These are phyloP conservation scores for Addax nasomaculatus DNA, from an alignment of 2,113 vertebrate genomes.

Conservation along the genomic window DNA sequence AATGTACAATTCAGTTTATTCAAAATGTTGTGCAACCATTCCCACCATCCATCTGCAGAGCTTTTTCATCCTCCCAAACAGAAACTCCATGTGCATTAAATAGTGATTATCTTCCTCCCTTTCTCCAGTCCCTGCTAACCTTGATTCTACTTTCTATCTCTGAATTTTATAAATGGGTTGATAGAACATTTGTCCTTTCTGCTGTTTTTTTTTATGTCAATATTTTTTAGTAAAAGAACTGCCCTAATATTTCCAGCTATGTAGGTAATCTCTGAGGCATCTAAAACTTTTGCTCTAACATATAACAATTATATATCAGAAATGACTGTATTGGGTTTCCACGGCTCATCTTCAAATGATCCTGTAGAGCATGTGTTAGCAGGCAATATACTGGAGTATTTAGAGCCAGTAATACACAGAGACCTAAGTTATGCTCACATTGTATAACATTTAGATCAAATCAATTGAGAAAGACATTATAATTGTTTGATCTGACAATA, in stretches of 20 bases:
- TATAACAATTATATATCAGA: not conserved
- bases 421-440: not conserved
- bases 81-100: not conserved
- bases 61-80: not conserved
- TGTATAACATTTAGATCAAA: not conserved
- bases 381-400: not conserved
- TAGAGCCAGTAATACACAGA: not conserved
- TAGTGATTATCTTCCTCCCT: not conserved
- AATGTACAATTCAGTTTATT: not conserved
- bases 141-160: not conserved
- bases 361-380: not conserved
- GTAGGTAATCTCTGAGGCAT: not conserved
- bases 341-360: not conserved
- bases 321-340: not conserved
- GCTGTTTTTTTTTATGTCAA: not conserved
- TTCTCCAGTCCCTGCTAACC: not conserved
- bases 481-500: not conserved
- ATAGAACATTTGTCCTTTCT: not conserved
- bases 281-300: not conserved
- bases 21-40: not conserved
- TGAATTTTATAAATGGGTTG: not conserved
- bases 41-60: not conserved
- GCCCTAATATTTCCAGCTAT: not conserved
- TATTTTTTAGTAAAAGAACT: not conserved
- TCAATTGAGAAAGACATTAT: not conserved